Base-by-base conservation (phyloP, 2,113 vertebrate species). In the Ptilonorhynchus violaceus region DNA sequence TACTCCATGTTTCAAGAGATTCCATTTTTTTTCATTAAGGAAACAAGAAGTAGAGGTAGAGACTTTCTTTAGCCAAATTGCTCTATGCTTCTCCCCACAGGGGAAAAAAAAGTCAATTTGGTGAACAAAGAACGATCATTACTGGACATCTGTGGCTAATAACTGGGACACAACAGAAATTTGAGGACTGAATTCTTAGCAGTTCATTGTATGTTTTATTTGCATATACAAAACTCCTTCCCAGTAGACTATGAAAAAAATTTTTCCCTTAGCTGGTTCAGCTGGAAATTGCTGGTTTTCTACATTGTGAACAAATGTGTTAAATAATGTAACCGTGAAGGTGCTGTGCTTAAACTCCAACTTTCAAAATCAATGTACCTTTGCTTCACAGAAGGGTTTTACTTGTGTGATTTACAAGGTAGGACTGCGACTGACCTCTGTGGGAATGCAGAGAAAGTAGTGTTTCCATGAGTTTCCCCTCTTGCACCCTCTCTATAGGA, bases 21-120 rank as follows among this genome's bases (percentile, higher is more conserved):
- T 93, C 75, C 49, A 11, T 86, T 94, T 96, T 92, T 92, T 88
- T 89, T 92, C 85, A 79, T 91, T 92, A 96, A 73, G n/a, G 64
- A 84, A 95, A 89, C 17, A 80, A 95, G 86, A 92, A 97, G n/a
- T 87, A 31, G 69, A 95, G 27, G 55, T 64, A 80, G 24, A 93
- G 74, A 80, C 9, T 82, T 93, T 77, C 50, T 89, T 79, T 64
- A 84, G 35, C 59, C 77, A 92, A 92, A 93, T 86, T 92, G 42
- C 17, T 92, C 46, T 53, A 88, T 90, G 73, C 52, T 82, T 70
- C 49, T 90, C 27, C 44, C 76, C 47, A 56, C 11, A 69, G 39
- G 59, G 53, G 39, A 15, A 74, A 94, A 83, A 83, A 55, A 92
- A 82, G 58, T 94, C 84, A 96, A 23, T 95, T 82, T 68, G 16